Evolutionary conservation across 2,113 vertebrate genomes (phyloP).

Genomic region (Chlamydotis undulata): DNA sequence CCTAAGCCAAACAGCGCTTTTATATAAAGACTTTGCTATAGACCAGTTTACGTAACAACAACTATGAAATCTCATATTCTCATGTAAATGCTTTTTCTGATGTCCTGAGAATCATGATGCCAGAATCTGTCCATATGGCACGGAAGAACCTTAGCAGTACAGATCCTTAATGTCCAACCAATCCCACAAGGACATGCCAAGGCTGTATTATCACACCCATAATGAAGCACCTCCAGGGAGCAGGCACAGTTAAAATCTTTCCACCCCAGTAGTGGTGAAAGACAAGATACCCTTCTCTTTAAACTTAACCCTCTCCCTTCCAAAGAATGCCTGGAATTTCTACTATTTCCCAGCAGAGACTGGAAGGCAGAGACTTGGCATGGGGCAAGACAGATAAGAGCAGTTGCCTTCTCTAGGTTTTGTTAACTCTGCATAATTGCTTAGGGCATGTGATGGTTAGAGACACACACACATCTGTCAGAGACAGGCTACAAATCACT

Average conservation of each 20-base stretch:
- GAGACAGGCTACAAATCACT: slow-evolving; percentile 42
- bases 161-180: neutral
- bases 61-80: neutral
- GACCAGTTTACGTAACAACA: neutral
- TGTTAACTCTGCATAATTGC: slow-evolving; percentile 56
- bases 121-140: neutral
- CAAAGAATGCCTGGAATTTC: slow-evolving; percentile 70
- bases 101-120: neutral
- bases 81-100: neutral
- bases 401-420: slow-evolving; percentile 60
- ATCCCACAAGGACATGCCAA: slow-evolving; percentile 31
- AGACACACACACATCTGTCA: slow-evolving; percentile 29
- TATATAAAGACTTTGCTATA: neutral
- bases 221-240: slow-evolving; percentile 1
- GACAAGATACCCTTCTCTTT: slow-evolving; percentile 67
- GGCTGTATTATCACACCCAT: neutral
- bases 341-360: slow-evolving; percentile 64
- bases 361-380: slow-evolving; percentile 63
- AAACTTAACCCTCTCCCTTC: slow-evolving; percentile 71
- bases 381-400: slow-evolving; percentile 62
- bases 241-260: slow-evolving; percentile 45
- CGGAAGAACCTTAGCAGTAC: neutral
- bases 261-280: slow-evolving; percentile 43
- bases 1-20: neutral
- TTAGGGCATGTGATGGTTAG: slow-evolving; percentile 60